Conservation (phyloP, 2,888 invertebrate genomes). For the Dione vanillae region DNA sequence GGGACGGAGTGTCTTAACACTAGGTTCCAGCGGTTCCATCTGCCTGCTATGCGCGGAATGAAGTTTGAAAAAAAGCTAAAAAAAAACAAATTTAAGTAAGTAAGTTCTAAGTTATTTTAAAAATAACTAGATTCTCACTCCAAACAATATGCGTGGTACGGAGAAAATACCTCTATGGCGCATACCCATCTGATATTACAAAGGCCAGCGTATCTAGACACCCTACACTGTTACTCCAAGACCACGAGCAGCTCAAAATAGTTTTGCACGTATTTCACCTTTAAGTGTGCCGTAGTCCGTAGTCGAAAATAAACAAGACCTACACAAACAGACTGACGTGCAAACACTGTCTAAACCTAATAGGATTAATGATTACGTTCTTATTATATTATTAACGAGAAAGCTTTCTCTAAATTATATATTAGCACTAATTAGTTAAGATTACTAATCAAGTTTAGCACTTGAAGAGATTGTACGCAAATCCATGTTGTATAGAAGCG, state of each 20-base stretch:
- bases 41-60: too few species aligned
- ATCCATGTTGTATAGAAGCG: too few species aligned
- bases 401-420: background rate
- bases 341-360: conserved; percentile 67
- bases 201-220: conserved; percentile 56
- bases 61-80: too few species aligned
- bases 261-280: conserved; percentile 50
- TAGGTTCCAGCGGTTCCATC: too few species aligned
- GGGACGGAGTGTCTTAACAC: too few species aligned
- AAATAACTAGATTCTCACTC: too few species aligned
- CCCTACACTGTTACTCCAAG: conserved; percentile 27
- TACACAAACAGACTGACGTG: conserved; percentile 53
- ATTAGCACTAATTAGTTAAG: background rate
- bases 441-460: background rate
- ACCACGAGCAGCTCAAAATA: conserved; percentile 37
- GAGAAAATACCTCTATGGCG: background rate
- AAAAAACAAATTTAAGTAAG: too few species aligned
- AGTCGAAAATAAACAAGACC: conserved; percentile 46
- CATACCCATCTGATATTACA: conserved; percentile 20
- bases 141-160: background rate
- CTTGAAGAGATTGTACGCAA: background rate
- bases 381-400: conserved; percentile 16
- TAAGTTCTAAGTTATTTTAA: too few species aligned
- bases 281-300: conserved; percentile 32
- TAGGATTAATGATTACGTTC: conserved; percentile 55